These are phyloP conservation scores for Netelia inedita DNA, from an alignment of 2,888 invertebrate species.

Conservation along the genomic window DNA sequence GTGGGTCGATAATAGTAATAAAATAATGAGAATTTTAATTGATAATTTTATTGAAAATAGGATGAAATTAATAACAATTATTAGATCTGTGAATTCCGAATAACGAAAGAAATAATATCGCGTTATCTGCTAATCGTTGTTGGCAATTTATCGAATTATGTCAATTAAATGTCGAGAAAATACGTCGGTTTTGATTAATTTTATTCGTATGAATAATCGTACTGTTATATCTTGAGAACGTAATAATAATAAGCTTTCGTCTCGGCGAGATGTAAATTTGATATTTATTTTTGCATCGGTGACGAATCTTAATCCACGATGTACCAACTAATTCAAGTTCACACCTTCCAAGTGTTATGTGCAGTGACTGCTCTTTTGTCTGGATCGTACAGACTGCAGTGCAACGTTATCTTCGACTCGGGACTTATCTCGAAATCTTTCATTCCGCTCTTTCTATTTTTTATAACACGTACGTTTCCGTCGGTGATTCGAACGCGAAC, in stretches of 20 bases:
- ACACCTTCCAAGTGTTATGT: neutral
- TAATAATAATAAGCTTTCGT: neutral
- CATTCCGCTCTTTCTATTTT: neutral
- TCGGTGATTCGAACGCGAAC: no score
- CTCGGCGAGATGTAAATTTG: neutral
- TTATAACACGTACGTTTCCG: neutral
- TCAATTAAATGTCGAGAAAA: neutral
- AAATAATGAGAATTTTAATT: neutral
- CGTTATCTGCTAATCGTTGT: no score
- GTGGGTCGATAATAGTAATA: neutral
- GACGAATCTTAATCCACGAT: neutral
- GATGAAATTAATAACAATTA: no score
- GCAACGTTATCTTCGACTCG: neutral
- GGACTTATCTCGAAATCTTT: neutral
- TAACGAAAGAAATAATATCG: neutral
- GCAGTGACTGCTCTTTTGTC: neutral
- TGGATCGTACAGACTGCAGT: neutral
- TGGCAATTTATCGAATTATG: neutral
- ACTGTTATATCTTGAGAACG: neutral
- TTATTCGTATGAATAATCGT: neutral
- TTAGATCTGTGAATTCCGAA: neutral
- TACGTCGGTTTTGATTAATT: neutral
- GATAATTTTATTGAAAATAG: neutral
- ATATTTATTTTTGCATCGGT: neutral
- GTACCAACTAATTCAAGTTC: neutral